Evolutionary conservation across 1,140 invertebrate species (phyloP), one percentile per base, ranked within the genome.

Genomic region (Calephelis nemesis): DNA sequence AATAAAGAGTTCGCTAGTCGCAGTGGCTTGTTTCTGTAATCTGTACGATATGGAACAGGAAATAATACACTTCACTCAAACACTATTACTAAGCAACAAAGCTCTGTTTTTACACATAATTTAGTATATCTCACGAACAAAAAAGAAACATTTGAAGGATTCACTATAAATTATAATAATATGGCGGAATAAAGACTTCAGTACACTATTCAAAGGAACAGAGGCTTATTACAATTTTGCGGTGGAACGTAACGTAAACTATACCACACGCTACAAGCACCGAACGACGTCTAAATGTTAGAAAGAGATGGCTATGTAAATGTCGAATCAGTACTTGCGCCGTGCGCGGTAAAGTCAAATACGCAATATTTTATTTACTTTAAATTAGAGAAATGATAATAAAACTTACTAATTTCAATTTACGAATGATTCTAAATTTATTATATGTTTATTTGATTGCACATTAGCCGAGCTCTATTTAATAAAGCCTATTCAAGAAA

Each of bases 281-380:
- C 65, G 77, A 79, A 73, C 72, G 71, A 78, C 69, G 75, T 80
- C 77, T 81, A 72, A 68, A 82, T 76, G 80, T 74, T 74, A 58
- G 75, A 88, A 82, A 84, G 85, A 87, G 87, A 90, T 73, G 74
- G 77, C 71, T 70, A 81, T 64, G 66, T 63, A 65, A 82, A 75
- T 81, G 76, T 81, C 84, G 82, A 83, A 77, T 73, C 71, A 77
- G 82, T 83, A 88, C 85, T 87, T 85, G 85, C 85, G 85, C 84
- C 85, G 86, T 85, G 85, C 85, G 85, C 85, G 87, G 87, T 90
- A 90, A 90, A 88, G 84, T 83, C 87, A 85, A 90, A 90, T 79
- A 73, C 74, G 72, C 74, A 76, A 74, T 76, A 72, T 50, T 68
- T 66, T 62, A 73, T 30, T 13, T 7, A 58, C 10, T 11, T 6